Percentiles rank a stretch among this genome's conserved stretches.
These are phyloP conservation scores for Gymnobelideus leadbeateri DNA, from an alignment of 2,113 vertebrate species.

Conservation along the genomic window DNA sequence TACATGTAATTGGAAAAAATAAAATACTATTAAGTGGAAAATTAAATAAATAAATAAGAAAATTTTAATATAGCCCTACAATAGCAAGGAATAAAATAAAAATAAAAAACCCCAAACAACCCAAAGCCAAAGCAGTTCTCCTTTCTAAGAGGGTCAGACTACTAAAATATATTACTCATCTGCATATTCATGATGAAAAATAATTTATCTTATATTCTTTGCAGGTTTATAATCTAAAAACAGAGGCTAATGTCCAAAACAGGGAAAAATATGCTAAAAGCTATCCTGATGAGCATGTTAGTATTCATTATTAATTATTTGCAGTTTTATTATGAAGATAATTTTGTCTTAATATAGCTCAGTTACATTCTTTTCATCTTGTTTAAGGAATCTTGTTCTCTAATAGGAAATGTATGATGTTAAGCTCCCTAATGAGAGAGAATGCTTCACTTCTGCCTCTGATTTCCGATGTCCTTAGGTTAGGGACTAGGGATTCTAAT, in stretches of 20 bases:
- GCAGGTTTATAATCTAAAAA: background rate
- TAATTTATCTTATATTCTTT: background rate
- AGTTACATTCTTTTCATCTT: background rate
- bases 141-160: background rate
- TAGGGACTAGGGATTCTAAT: no score
- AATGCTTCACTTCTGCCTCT: background rate
- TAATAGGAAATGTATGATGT: background rate
- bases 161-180: background rate
- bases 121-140: background rate
- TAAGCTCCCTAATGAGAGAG: background rate
- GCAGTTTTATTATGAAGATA: background rate
- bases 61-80: no score
- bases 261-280: background rate
- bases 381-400: background rate
- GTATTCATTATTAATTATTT: background rate
- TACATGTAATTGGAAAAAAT: no score
- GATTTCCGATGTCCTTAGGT: background rate
- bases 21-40: no score
- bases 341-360: background rate
- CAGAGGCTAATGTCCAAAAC: background rate
- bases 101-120: background rate
- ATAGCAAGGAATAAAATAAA: no score
- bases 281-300: background rate
- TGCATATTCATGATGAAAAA: background rate
- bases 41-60: no score